These are phyloP conservation scores for Dicranocentrus wangi DNA, from an alignment of 2,888 invertebrate species.

Conservation along the genomic window DNA sequence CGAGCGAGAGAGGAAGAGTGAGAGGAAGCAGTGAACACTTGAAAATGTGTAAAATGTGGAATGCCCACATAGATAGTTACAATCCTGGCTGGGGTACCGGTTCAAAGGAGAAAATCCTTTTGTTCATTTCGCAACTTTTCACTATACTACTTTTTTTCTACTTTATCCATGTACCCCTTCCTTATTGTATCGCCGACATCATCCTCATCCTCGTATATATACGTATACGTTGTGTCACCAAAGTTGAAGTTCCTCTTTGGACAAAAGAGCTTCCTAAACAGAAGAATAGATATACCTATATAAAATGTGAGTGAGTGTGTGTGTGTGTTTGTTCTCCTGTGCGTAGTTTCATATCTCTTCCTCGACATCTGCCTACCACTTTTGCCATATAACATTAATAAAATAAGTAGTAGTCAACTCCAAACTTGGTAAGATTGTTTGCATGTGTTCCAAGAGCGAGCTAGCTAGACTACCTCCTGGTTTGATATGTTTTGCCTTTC, in stretches of 20 bases:
- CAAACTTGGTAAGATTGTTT: constrained; percentile 14
- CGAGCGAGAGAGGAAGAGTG: too few relatives aligned
- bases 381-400: background rate
- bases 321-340: too few relatives aligned
- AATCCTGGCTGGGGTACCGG: background rate
- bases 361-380: constrained; percentile 2
- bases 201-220: background rate
- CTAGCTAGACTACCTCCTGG: background rate
- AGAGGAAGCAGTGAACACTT: too few relatives aligned
- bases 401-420: background rate
- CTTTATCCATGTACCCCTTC: background rate
- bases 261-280: too few relatives aligned
- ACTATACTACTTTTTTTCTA: background rate
- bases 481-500: background rate
- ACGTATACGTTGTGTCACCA: too few relatives aligned
- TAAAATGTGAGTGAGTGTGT: too few relatives aligned
- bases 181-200: background rate
- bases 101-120: background rate
- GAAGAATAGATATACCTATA: too few relatives aligned
- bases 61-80: constrained; percentile 11
- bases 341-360: background rate
- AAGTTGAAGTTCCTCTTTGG: too few relatives aligned
- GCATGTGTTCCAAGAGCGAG: background rate
- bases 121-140: constrained; percentile 23
- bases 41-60: constrained; percentile 4